phyloP scores from a whole-genome alignment of 2,888 invertebrate genomes.

The Alviniconcha strummeri region DNA sequence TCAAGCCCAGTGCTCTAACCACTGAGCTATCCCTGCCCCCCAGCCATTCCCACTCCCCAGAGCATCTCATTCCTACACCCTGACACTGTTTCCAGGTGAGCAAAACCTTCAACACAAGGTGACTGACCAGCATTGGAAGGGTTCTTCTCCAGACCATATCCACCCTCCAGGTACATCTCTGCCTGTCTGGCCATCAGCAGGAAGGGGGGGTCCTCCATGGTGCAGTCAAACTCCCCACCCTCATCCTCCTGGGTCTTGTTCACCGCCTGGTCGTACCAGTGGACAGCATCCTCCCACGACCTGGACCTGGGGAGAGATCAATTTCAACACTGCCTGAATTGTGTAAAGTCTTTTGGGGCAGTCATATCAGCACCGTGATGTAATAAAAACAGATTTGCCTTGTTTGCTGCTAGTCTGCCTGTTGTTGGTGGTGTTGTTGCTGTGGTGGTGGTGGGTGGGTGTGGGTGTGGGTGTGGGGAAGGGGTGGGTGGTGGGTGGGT shows the following conservation, averaged over 20 bases:
- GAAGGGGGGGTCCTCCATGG: constrained; percentile 74
- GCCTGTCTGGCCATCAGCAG: constrained; percentile 75
- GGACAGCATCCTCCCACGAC: constrained; percentile 72
- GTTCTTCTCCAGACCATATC: constrained; percentile 73
- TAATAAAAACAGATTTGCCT: no score
- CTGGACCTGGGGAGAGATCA: constrained; percentile 54
- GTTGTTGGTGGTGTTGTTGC: no score
- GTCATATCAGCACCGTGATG: no score
- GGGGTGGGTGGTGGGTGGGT: no score
- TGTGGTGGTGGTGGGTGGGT: no score
- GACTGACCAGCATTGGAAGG: constrained; percentile 73
- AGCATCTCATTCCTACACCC: not conserved
- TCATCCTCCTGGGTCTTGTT: constrained; percentile 70
- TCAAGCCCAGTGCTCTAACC: no score
- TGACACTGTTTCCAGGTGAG: not conserved
- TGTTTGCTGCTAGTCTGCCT: no score
- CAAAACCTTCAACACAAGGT: not conserved
- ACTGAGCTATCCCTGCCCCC: not conserved
- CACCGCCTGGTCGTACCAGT: constrained; percentile 74
- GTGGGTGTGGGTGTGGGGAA: no score
- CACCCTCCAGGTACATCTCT: constrained; percentile 74
- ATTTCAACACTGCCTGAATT: no score
- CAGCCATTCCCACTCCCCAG: not conserved
- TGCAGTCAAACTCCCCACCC: constrained; percentile 69
- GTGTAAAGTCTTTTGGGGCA: no score